Conservation (phyloP, 2,797 vertebrate genomes). For the Pteronotus mesoamericanus region DNA sequence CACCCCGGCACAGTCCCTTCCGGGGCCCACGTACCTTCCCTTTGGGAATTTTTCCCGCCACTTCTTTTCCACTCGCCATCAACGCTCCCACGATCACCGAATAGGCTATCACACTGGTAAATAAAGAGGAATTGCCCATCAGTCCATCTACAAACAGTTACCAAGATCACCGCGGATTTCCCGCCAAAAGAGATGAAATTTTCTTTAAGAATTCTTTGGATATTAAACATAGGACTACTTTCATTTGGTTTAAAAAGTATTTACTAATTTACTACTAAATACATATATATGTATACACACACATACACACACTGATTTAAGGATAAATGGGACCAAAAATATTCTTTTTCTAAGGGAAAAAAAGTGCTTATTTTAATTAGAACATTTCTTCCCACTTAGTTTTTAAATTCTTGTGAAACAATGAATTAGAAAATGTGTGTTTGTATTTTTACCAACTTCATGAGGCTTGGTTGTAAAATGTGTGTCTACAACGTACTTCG, state of each 20-base stretch:
- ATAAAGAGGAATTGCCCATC: background rate
- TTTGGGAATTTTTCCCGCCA: conserved; percentile 94
- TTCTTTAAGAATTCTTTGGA: background rate
- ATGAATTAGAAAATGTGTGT: background rate
- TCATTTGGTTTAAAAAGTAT: background rate
- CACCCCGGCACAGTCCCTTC: background rate
- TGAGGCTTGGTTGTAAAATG: background rate
- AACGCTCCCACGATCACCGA: conserved; percentile 96
- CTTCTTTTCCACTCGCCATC: conserved; percentile 98
- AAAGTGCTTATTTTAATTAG: background rate
- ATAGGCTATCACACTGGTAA: conserved; percentile 93
- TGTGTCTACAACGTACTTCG: background rate
- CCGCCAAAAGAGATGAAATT: background rate
- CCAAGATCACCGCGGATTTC: background rate
- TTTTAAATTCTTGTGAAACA: background rate
- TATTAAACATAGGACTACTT: background rate
- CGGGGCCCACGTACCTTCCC: conserved; percentile 88
- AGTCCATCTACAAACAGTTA: background rate
- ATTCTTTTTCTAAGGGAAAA: background rate
- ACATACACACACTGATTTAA: background rate
- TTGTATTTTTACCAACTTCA: background rate
- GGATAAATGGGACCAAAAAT: background rate
- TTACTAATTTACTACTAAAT: background rate
- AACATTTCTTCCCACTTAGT: background rate
- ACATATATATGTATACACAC: too few species aligned